Evolutionary conservation across 2,113 vertebrate genomes (phyloP).

Genomic region (Corydoras sp.): DNA sequence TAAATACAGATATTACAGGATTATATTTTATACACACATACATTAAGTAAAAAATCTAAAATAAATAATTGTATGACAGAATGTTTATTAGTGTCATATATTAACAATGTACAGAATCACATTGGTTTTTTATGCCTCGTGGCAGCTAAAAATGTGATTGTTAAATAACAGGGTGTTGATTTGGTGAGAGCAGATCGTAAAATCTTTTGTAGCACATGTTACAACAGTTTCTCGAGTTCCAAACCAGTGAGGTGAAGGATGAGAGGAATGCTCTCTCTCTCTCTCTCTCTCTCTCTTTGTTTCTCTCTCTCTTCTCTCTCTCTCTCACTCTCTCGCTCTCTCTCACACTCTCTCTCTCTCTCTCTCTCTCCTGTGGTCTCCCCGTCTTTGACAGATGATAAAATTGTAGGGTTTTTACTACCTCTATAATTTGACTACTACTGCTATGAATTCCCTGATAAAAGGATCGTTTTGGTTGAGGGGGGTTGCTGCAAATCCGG

Average conservation of each 20-base stretch:
- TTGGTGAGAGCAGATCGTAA: constrained; percentile 33
- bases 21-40: background rate
- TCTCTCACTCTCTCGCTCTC: constrained; percentile 22
- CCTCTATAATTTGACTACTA: constrained; percentile 14
- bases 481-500: background rate
- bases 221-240: constrained; percentile 51
- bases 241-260: constrained; percentile 33
- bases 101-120: background rate
- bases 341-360: constrained; percentile 5
- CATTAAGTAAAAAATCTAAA: background rate
- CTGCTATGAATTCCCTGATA: background rate
- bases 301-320: constrained; percentile 9
- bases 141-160: background rate
- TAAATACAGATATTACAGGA: background rate
- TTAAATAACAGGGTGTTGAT: constrained; percentile 25
- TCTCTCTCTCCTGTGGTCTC: constrained; percentile 22
- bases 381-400: background rate
- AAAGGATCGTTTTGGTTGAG: background rate
- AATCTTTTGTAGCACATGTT: constrained; percentile 49
- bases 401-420: constrained; percentile 7
- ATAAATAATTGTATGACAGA: no score
- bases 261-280: constrained; percentile 17
- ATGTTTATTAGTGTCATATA: no score
- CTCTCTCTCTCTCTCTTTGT: constrained; percentile 10
- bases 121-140: background rate